phyloP scores from a whole-genome alignment of 1,140 invertebrate genomes.

The Lordiphosa stackelbergi region DNA sequence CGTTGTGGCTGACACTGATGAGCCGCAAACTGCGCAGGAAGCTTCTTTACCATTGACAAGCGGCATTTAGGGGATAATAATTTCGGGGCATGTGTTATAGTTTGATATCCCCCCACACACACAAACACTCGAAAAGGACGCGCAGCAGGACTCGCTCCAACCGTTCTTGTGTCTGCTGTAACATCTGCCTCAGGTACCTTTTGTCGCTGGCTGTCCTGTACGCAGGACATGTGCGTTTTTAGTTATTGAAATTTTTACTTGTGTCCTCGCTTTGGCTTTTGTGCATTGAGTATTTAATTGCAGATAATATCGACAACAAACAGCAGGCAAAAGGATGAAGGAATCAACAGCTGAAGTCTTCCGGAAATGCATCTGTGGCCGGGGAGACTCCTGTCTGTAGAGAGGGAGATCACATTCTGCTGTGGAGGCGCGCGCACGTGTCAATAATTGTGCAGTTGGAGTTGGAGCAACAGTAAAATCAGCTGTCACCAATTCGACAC shows the following conservation, averaged over 20 bases:
- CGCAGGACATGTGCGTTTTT: slow-evolving; percentile 71
- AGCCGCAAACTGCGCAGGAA: slow-evolving; percentile 70
- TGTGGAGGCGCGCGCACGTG: slow-evolving; percentile 63
- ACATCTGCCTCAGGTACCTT: slow-evolving; percentile 49
- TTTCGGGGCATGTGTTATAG: slow-evolving; percentile 55
- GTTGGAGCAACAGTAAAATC: slow-evolving; percentile 27
- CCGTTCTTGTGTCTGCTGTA: slow-evolving; percentile 33
- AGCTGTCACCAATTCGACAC: slow-evolving; percentile 35
- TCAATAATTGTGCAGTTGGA: slow-evolving; percentile 65
- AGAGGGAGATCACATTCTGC: slow-evolving; percentile 1
- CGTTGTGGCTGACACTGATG: slow-evolving; percentile 54
- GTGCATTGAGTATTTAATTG: slow-evolving; percentile 75
- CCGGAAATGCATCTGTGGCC: slow-evolving; percentile 14
- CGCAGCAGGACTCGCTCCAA: slow-evolving; percentile 62
- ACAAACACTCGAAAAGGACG: slow-evolving; percentile 18
- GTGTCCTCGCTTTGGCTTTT: slow-evolving; percentile 46
- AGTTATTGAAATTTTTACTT: slow-evolving; percentile 76
- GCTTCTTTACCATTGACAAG: slow-evolving; percentile 53
- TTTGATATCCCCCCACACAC: slow-evolving; percentile 24
- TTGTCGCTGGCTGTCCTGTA: slow-evolving; percentile 12
- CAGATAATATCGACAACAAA: slow-evolving; percentile 74
- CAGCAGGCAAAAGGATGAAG: slow-evolving; percentile 42
- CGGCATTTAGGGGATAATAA: slow-evolving; percentile 68
- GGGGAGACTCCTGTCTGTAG: background rate
- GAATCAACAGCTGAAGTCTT: slow-evolving; percentile 12